These are phyloP conservation scores for Callipepla californica DNA, from an alignment of 2,113 vertebrate species.

Conservation along the genomic window DNA sequence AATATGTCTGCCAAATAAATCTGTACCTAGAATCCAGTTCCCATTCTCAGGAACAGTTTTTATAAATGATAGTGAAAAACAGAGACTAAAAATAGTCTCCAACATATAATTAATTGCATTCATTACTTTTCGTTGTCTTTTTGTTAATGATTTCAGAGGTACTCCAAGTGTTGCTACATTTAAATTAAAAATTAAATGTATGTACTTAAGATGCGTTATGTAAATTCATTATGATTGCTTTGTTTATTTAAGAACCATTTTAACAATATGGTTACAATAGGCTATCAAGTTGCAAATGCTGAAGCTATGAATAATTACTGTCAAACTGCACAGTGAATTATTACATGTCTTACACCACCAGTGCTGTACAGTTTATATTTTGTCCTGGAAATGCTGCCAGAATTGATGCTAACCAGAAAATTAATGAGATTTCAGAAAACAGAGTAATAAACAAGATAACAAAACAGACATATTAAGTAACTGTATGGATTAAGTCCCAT, in stretches of 20 bases:
- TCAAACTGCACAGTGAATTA: neutral
- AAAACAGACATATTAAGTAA: neutral
- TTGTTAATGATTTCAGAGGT: conserved; percentile 35
- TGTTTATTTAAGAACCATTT: conserved; percentile 17
- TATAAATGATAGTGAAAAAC: neutral
- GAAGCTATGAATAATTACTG: conserved; percentile 27
- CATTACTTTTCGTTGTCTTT: conserved; percentile 10
- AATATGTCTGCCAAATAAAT: neutral
- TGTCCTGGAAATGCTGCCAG: neutral
- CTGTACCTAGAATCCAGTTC: neutral
- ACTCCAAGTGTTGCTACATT: neutral
- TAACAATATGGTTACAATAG: conserved; percentile 8
- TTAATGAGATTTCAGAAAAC: neutral
- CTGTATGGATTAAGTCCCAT: neutral
- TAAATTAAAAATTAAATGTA: conserved; percentile 48
- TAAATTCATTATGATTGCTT: conserved; percentile 26
- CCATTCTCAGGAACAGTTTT: neutral
- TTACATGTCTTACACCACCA: neutral
- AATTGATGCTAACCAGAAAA: neutral
- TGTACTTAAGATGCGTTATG: neutral
- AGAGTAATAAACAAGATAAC: neutral
- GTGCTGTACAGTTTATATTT: neutral
- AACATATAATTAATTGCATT: conserved; percentile 34
- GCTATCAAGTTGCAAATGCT: conserved; percentile 19
- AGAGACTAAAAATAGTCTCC: conserved; percentile 5